Base-by-base conservation (phyloP, 2,797 vertebrate genomes). In the Columba guinea region DNA sequence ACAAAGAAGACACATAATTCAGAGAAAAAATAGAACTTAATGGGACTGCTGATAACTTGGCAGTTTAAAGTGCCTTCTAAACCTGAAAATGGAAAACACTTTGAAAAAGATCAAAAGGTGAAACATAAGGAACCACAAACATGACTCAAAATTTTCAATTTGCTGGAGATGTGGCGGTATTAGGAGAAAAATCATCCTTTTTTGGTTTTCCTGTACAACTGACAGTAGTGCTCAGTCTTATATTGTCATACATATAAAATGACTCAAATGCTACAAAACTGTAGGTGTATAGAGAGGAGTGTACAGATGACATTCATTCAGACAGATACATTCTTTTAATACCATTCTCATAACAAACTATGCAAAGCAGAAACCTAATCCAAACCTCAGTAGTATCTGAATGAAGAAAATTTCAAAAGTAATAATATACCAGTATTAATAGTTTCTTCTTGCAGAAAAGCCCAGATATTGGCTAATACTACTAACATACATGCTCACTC, bases 41-140 rank as follows among this genome's bases (percentile, higher is more conserved):
- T 90, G 60, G 35, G 78, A 89, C 16, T 73, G 67, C 24, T 93
- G 71, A 74, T 88, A 94, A 76, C 44, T 90, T 89, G 37, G 7
- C 39, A 69, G 15, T 78, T 90, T 78, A n/a, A 86, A 87, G 21
- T 67, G 32, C 52, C 15, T 49, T 74, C 65, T 91, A 97, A 97
- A 96, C 73, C 52, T 76, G 89, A 91, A 67, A 78, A 60, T 58
- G 30, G 64, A 80, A 74, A 93, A 82, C 20, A 86, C 41, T 95
- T 91, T 53, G 59, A 77, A 68, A 91, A 84, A 65, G 24, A 70
- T 58, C 65, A 65, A 48, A 83, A 24, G 30, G 26, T 78, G 59
- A 89, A 89, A 74, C 69, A 63, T 56, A 17, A 27, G 49, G 16
- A 93, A 85, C 82, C n/a, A 79, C 17, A 92, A 70, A 44, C 9